phyloP scores from a whole-genome alignment of 2,113 vertebrate species.

The Misgurnus mizolepis region DNA sequence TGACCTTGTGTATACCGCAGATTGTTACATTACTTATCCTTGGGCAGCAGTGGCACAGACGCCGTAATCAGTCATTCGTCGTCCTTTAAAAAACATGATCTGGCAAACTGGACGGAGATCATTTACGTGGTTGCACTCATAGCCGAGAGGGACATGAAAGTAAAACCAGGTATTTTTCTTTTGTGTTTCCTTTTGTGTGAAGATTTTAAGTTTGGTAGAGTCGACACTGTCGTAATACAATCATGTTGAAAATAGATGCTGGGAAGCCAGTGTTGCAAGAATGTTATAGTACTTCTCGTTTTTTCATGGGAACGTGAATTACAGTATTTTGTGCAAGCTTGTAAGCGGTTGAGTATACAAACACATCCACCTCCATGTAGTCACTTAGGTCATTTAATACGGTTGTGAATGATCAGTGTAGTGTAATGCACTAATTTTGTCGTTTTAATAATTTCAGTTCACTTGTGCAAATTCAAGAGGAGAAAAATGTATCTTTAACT shows the following conservation, averaged over 20 bases:
- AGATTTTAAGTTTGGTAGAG: background rate
- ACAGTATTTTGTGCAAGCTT: background rate
- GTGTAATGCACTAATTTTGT: background rate
- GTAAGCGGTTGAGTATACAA: conserved; percentile 7
- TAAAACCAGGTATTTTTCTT: conserved; percentile 52
- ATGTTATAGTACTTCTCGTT: background rate
- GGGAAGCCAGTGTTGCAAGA: conserved; percentile 12
- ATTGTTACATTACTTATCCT: conserved; percentile 35
- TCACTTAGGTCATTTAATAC: background rate
- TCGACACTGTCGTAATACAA: background rate
- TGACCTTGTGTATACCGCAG: conserved; percentile 37
- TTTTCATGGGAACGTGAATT: background rate
- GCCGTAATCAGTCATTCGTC: background rate
- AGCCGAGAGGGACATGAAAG: conserved; percentile 45
- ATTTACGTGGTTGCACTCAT: background rate
- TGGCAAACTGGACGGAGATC: conserved; percentile 11
- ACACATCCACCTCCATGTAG: conserved; percentile 26
- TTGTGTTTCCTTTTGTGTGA: background rate
- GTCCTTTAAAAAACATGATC: conserved; percentile 23
- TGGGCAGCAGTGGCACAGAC: background rate
- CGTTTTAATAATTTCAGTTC: background rate
- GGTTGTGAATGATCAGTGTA: background rate
- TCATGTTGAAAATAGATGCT: background rate
- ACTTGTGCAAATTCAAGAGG: background rate
- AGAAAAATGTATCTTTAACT: background rate